These are phyloP conservation scores for Leucoraja ocellata DNA, from an alignment of 2,797 vertebrate genomes.

Conservation along the genomic window DNA sequence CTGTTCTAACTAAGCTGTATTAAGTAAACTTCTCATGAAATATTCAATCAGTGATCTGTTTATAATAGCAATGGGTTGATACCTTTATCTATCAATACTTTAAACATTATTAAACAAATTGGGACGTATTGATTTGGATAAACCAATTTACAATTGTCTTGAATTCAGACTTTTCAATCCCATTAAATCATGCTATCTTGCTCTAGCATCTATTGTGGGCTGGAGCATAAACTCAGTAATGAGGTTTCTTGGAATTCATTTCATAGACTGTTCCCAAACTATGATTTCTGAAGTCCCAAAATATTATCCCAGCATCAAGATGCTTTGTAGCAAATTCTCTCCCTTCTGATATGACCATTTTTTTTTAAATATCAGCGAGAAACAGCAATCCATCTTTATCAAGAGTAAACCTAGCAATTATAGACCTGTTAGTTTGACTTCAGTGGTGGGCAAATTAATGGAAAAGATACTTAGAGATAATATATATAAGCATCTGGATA, in stretches of 20 bases:
- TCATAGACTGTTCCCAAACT: slow-evolving; percentile 44
- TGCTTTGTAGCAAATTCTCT: slow-evolving; percentile 40
- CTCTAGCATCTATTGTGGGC: background rate
- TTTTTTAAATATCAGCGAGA: slow-evolving; percentile 39
- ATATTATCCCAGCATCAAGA: slow-evolving; percentile 39
- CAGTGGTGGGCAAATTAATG: no score
- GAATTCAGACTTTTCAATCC: background rate
- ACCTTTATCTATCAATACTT: background rate
- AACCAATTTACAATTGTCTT: background rate
- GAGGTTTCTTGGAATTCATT: slow-evolving; percentile 41
- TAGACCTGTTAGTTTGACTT: no score
- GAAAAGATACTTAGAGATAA: no score
- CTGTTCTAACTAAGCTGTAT: background rate
- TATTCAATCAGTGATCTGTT: background rate
- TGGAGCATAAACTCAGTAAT: background rate
- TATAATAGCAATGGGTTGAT: no score
- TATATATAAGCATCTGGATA: no score
- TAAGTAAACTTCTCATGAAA: background rate
- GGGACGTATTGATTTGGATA: background rate
- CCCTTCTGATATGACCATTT: slow-evolving; percentile 41
- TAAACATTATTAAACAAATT: background rate
- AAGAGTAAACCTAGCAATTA: no score
- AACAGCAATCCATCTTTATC: slow-evolving; percentile 38
- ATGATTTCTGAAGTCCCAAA: slow-evolving; percentile 42
- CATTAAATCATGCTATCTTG: background rate